A percentile compares a stretch with the other conserved stretches of the same genome.
phyloP scores from a whole-genome alignment of 2,888 invertebrate genomes.

The Cataglyphis livida region DNA sequence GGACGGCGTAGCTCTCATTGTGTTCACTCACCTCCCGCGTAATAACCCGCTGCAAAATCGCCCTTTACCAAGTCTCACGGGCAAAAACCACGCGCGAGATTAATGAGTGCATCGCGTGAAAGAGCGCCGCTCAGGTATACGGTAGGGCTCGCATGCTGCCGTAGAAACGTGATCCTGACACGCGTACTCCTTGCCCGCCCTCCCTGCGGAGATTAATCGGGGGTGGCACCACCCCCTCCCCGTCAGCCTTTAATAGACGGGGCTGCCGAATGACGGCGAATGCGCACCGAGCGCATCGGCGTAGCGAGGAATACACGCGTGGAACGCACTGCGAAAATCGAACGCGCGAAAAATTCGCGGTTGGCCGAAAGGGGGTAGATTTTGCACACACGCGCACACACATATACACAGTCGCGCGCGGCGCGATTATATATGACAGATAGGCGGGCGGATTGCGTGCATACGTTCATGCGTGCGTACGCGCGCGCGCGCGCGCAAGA shows the following conservation, averaged over 20 bases:
- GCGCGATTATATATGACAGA: background rate
- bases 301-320: slow-evolving; percentile 26
- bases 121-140: slow-evolving; percentile 13
- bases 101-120: slow-evolving; percentile 50
- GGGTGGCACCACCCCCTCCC: background rate
- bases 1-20: slow-evolving; percentile 37
- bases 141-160: slow-evolving; percentile 19
- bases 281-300: slow-evolving; percentile 3
- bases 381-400: background rate
- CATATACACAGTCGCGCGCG: slow-evolving; percentile 2
- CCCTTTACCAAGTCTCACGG: slow-evolving; percentile 1
- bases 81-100: slow-evolving; percentile 21
- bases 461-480: background rate
- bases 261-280: background rate
- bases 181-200: background rate
- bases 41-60: slow-evolving; percentile 43
- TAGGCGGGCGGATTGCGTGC: background rate
- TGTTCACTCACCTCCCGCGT: slow-evolving; percentile 61
- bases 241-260: background rate
- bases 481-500: slow-evolving; percentile 5
- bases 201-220: slow-evolving; percentile 19
- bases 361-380: background rate
- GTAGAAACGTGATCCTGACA: slow-evolving; percentile 33
- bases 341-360: slow-evolving; percentile 11
- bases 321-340: slow-evolving; percentile 30